A percentile compares a stretch with the other conserved stretches of the same genome.
phyloP scores from a whole-genome alignment of 2,113 vertebrate genomes.

The Phylloscopus whistleri region DNA sequence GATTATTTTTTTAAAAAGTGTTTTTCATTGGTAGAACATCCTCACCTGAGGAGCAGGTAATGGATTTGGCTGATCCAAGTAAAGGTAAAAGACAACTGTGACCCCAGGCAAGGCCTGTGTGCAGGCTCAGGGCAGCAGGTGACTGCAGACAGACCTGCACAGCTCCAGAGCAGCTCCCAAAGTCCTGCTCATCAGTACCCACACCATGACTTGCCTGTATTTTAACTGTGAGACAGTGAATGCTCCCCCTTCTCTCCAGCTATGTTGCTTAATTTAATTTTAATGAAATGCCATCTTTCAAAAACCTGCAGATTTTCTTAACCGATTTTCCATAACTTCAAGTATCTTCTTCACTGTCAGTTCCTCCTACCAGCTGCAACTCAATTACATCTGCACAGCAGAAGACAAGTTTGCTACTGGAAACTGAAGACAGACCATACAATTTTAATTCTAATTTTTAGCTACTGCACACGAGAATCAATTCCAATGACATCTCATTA shows the following conservation, averaged over 20 bases:
- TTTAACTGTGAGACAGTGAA: not conserved
- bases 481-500: not conserved
- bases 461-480: not conserved
- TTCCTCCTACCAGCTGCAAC: not conserved
- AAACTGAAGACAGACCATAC: not conserved
- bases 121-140: not conserved
- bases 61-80: not conserved
- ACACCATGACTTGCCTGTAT: not conserved
- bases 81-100: not conserved
- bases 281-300: not conserved
- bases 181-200: not conserved
- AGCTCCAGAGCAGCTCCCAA: not conserved
- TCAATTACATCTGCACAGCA: not conserved
- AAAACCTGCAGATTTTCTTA: not conserved
- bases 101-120: not conserved
- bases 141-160: not conserved
- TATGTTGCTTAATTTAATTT: not conserved
- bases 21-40: not conserved
- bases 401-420: not conserved
- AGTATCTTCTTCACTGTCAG: not conserved
- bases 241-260: not conserved
- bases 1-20: rapidly evolving
- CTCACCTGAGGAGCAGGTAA: not conserved
- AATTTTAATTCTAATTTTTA: not conserved
- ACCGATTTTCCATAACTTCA: not conserved